A percentile compares a stretch with the other conserved stretches of the same genome.
phyloP scores from a whole-genome alignment of 1,140 invertebrate genomes.

The Drosophila virilis region DNA sequence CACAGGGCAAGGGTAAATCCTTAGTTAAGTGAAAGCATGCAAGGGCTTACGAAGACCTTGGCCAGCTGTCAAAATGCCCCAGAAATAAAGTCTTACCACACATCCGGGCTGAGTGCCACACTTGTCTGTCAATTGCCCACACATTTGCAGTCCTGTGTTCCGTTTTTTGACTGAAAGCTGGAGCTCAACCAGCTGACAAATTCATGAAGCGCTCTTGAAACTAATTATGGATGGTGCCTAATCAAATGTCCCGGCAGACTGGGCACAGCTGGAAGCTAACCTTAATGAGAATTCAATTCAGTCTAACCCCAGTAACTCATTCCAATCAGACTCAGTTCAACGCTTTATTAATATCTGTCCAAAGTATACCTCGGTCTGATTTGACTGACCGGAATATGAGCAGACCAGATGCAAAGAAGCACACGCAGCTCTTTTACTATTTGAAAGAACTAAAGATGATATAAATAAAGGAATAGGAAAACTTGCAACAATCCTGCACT shows the following conservation, averaged over 20 bases:
- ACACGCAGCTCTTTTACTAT: too few relatives aligned
- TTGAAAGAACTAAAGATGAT: too few relatives aligned
- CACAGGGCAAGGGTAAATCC: not conserved
- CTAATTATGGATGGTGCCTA: slow-evolving; percentile 24
- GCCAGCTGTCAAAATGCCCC: slow-evolving; percentile 5
- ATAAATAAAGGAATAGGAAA: too few relatives aligned
- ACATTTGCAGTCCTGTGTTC: not conserved
- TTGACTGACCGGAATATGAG: too few relatives aligned
- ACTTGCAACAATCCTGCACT: too few relatives aligned
- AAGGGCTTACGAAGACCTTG: slow-evolving; percentile 2
- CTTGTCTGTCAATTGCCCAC: slow-evolving; percentile 15
- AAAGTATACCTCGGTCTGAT: too few relatives aligned
- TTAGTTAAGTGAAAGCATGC: slow-evolving; percentile 23
- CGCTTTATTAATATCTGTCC: too few relatives aligned
- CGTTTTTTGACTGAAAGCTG: not conserved
- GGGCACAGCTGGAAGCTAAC: not conserved
- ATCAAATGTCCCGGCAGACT: not conserved
- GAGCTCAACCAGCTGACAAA: slow-evolving; percentile 28
- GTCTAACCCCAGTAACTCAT: too few relatives aligned
- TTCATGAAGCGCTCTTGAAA: slow-evolving; percentile 26
- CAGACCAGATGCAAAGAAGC: too few relatives aligned
- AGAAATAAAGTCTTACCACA: not conserved
- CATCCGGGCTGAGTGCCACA: not conserved
- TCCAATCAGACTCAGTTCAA: not conserved
- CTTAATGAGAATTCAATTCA: not conserved